Conservation (phyloP, 1,140 invertebrate species). For the Dufourea novaeangliae region DNA sequence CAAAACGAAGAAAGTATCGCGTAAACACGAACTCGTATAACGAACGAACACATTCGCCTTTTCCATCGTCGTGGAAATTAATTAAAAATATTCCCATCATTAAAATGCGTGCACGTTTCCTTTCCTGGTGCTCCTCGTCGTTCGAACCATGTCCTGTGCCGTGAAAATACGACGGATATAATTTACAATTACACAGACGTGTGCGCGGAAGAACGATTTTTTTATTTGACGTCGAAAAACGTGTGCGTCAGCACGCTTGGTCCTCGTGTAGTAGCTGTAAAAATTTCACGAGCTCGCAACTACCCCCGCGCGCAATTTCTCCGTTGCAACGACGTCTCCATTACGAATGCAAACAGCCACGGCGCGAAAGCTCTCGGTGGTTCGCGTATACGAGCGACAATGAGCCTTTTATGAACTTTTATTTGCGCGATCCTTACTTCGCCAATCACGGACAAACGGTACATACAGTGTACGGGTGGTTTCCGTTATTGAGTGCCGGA, state of each 20-base stretch:
- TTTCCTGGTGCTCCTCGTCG: neutral
- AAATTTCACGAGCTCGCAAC: constrained; percentile 21
- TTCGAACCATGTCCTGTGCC: constrained; percentile 14
- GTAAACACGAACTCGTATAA: neutral
- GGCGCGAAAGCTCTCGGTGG: neutral
- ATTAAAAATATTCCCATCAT: constrained; percentile 27
- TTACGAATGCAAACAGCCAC: constrained; percentile 26
- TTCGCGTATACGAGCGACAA: constrained; percentile 1
- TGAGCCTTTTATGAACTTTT: constrained; percentile 16
- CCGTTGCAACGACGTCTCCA: neutral
- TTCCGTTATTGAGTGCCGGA: neutral
- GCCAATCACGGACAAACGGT: constrained; percentile 23
- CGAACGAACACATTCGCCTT: neutral
- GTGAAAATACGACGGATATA: constrained; percentile 7
- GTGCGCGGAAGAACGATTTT: neutral
- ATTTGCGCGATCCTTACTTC: constrained; percentile 22
- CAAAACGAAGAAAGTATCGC: neutral
- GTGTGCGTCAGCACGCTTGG: too few species aligned
- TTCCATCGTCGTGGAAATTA: neutral
- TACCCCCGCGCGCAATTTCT: neutral
- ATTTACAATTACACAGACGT: constrained; percentile 16
- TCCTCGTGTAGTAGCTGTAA: neutral
- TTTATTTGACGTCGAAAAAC: neutral
- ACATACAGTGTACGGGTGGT: neutral
- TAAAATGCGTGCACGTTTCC: neutral